Percentiles rank a stretch among this genome's conserved stretches.
These are phyloP conservation scores for Sprattus sprattus DNA, from an alignment of 2,113 vertebrate genomes.

Conservation along the genomic window DNA sequence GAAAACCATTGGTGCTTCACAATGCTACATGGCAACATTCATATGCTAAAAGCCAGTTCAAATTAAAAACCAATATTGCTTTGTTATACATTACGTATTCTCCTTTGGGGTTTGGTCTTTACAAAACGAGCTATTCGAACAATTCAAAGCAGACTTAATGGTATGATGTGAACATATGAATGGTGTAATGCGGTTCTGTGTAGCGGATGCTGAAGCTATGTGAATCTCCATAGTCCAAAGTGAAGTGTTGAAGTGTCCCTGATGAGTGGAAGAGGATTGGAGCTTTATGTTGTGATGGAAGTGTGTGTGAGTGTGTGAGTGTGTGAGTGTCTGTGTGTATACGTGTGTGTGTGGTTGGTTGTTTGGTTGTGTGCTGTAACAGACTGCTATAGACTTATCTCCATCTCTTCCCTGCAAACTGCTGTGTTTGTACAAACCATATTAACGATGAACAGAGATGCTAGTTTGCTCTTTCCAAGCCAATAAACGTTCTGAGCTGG, in stretches of 20 bases:
- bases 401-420: slow-evolving; percentile 66
- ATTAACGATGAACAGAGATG: slow-evolving; percentile 66
- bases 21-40: slow-evolving; percentile 58
- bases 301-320: slow-evolving; percentile 47
- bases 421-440: slow-evolving; percentile 68
- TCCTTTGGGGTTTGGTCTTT: slow-evolving; percentile 28
- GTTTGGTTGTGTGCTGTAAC: slow-evolving; percentile 46
- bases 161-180: slow-evolving; percentile 4
- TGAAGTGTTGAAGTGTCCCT: slow-evolving; percentile 50
- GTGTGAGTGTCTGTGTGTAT: slow-evolving; percentile 55
- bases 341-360: slow-evolving; percentile 55
- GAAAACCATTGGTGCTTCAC: slow-evolving; percentile 35
- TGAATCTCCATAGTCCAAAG: slow-evolving; percentile 48
- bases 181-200: slow-evolving; percentile 23
- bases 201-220: slow-evolving; percentile 28
- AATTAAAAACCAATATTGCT: slow-evolving; percentile 25
- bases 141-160: slow-evolving; percentile 13
- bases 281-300: slow-evolving; percentile 28
- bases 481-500: slow-evolving; percentile 74
- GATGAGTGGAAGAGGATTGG: slow-evolving; percentile 26
- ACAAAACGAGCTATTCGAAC: slow-evolving; percentile 30
- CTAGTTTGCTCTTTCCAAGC: slow-evolving; percentile 74
- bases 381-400: slow-evolving; percentile 64
- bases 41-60: slow-evolving; percentile 32
- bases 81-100: slow-evolving; percentile 1